A percentile compares a stretch with the other conserved stretches of the same genome.
These are phyloP conservation scores for Patella ulyssiponensis DNA, from an alignment of 2,888 invertebrate genomes.

Conservation along the genomic window DNA sequence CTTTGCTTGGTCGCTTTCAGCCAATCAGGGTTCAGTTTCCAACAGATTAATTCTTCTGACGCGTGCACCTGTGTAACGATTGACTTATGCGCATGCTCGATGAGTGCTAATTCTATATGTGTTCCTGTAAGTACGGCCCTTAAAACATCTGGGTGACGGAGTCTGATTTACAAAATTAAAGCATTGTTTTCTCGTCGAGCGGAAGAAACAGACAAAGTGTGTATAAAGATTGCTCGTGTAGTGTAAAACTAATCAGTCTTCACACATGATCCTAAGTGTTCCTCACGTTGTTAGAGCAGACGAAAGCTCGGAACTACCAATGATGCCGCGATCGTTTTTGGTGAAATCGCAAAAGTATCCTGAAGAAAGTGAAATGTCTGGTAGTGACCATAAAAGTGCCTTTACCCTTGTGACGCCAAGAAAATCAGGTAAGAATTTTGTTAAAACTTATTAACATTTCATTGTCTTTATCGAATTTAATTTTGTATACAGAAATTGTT, in stretches of 20 bases:
- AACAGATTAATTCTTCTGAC: not conserved
- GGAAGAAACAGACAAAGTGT: too few species aligned
- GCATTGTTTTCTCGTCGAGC: too few species aligned
- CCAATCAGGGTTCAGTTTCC: not conserved
- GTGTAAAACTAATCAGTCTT: not conserved
- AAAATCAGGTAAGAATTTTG: constrained; percentile 38
- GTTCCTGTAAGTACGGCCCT: too few species aligned
- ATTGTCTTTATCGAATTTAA: too few species aligned
- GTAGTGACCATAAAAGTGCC: constrained; percentile 45
- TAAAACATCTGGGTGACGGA: not conserved
- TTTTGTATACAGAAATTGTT: too few species aligned
- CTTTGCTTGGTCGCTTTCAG: not conserved
- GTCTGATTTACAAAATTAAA: too few species aligned
- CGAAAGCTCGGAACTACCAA: not conserved
- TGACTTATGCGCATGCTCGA: not conserved
- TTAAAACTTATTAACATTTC: not conserved
- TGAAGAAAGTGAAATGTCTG: constrained; percentile 22
- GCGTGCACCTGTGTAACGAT: constrained; percentile 5
- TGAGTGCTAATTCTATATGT: too few species aligned
- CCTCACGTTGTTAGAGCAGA: constrained; percentile 6
- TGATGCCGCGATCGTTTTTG: constrained; percentile 4
- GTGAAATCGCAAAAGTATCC: not conserved
- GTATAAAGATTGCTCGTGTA: too few species aligned
- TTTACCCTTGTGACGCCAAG: constrained; percentile 49
- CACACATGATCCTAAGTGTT: constrained; percentile 5